Conservation (phyloP, 2,113 vertebrate genomes). For the Clarias gariepinus region DNA sequence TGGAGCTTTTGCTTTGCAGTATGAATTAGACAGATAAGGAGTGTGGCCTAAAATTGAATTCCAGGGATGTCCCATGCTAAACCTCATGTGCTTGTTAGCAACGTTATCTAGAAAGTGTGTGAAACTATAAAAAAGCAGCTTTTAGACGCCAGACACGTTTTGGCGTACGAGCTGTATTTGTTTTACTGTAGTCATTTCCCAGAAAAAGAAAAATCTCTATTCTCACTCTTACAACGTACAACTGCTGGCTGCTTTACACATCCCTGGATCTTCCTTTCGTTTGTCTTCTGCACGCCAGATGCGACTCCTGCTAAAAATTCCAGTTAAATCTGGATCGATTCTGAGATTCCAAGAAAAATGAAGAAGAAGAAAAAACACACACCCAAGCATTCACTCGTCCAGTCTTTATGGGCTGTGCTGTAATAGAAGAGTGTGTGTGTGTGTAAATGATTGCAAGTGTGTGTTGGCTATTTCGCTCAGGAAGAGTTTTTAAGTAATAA, state of each 20-base stretch:
- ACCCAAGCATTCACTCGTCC: not conserved
- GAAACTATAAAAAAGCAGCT: not conserved
- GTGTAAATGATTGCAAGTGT: not conserved
- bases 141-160: not conserved
- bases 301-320: not conserved
- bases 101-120: not conserved
- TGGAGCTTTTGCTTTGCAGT: not conserved
- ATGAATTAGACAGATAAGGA: not conserved
- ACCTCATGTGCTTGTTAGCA: not conserved
- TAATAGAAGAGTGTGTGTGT: not conserved
- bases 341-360: not conserved
- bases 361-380: not conserved
- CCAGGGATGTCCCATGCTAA: not conserved
- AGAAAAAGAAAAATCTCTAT: not conserved
- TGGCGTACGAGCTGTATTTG: no score
- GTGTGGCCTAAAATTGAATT: not conserved
- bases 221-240: not conserved
- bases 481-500: not conserved
- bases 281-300: constrained; percentile 2
- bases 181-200: not conserved
- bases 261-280: not conserved
- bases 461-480: not conserved
- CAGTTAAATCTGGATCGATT: constrained; percentile 10
- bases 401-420: not conserved
- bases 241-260: not conserved